Base-by-base conservation (phyloP, 2,797 vertebrate species). In the Takifugu rubripes region DNA sequence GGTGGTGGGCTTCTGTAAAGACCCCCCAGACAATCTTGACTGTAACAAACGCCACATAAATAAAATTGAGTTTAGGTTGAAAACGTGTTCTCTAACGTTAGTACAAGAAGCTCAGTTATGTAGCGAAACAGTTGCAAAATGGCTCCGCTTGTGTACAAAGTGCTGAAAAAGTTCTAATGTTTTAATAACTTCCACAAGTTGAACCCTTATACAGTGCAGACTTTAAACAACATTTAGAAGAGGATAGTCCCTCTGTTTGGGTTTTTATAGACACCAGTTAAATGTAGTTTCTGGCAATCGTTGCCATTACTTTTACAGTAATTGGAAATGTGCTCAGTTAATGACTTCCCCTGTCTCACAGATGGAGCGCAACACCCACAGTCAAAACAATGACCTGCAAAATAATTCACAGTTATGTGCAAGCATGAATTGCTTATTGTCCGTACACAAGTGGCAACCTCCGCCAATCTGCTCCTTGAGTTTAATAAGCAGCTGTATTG, bases 241-340 rank as follows among this genome's bases (percentile, higher is more conserved):
- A 77, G 70, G 65, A 65, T 70, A 73, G 75, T 72, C 50, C 44
- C 60, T 46, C 61, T 72, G 59, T 25, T 10, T 56, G 56, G 26
- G 50, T 72, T 75, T 40, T 72, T 72, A 68, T 73, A 71, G 72
- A 59, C 61, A 60, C 44, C 27, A 60, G 72, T 82, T 72, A 75
- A 70, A 68, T 78, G 70, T 70, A 65, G 79, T 88, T 88, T 88
- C 68, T 72, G 74, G 68, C 74, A 77, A 87, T 86, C 88, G 11
- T 14, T 40, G 36, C 78, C 61, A 79, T 81, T 82, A 79, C 67
- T 71, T 81, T 78, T 77, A 82, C 74, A 74, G 68, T 80, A 64
- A 88, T 76, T 77, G 77, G 75, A 74, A 67, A 77, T 82, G 51
- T 51, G 72, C 75, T 81, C 59, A 26, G 54, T 73, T 83, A 87